Conservation (phyloP, 2,888 invertebrate genomes). For the Zonitis immaculata region DNA sequence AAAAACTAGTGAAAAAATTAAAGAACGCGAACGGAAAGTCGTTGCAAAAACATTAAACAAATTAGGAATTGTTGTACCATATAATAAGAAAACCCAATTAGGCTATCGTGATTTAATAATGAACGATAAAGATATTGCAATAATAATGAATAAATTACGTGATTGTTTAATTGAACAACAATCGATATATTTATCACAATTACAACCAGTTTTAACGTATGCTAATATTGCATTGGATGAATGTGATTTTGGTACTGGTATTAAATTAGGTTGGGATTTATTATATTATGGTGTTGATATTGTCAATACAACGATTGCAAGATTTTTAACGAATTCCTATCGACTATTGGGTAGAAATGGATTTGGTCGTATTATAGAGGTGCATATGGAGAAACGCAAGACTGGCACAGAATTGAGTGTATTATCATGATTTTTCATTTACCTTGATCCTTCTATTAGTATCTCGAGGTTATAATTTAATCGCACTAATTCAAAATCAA, state of each 20-base stretch:
- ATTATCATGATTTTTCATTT: constrained; percentile 21
- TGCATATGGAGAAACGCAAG: constrained; percentile 68
- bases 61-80: constrained; percentile 81
- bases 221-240: constrained; percentile 91
- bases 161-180: constrained; percentile 59
- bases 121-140: constrained; percentile 54
- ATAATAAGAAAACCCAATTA: constrained; percentile 70
- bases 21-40: constrained; percentile 56
- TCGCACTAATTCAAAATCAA: too few relatives aligned
- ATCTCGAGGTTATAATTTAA: too few relatives aligned
- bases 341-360: constrained; percentile 65
- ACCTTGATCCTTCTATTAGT: too few relatives aligned
- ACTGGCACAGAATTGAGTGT: constrained; percentile 55
- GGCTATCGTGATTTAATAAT: constrained; percentile 69
- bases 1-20: constrained; percentile 56
- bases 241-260: constrained; percentile 88
- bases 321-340: constrained; percentile 70
- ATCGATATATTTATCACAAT: constrained; percentile 57
- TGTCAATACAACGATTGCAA: constrained; percentile 62
- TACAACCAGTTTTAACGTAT: constrained; percentile 74
- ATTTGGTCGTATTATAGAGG: constrained; percentile 69
- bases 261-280: constrained; percentile 83
- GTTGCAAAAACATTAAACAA: constrained; percentile 74
- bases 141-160: constrained; percentile 62
- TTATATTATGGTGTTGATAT: constrained; percentile 70